Evolutionary conservation across 2,888 invertebrate species (phyloP).

Genomic region (Agonopterix subpropinquella): DNA sequence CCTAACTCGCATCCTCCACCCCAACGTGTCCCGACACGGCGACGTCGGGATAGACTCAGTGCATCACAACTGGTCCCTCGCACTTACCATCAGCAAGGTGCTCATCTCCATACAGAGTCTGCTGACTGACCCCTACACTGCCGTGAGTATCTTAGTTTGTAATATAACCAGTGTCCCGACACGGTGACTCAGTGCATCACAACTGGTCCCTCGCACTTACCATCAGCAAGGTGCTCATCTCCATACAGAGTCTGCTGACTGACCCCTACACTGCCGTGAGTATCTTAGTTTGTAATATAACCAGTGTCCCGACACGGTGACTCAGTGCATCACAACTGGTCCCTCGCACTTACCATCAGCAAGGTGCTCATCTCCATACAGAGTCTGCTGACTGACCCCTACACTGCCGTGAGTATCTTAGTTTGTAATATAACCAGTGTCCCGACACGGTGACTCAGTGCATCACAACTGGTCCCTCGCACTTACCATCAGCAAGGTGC

Average conservation of each 20-base stretch:
- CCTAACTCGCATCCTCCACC: slow-evolving; percentile 94
- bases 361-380: slow-evolving; percentile 92
- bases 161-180: slow-evolving; percentile 87
- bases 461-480: slow-evolving; percentile 98
- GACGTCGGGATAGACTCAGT: slow-evolving; percentile 97
- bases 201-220: slow-evolving; percentile 97
- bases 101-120: slow-evolving; percentile 91
- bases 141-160: slow-evolving; percentile 67
- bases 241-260: slow-evolving; percentile 90
- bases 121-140: slow-evolving; percentile 92
- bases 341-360: slow-evolving; percentile 92
- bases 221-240: slow-evolving; percentile 90
- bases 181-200: slow-evolving; percentile 96
- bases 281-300: slow-evolving; percentile 16
- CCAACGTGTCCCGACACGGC: slow-evolving; percentile 95
- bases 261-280: slow-evolving; percentile 91
- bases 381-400: slow-evolving; percentile 92
- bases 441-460: slow-evolving; percentile 95
- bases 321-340: slow-evolving; percentile 97
- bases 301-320: slow-evolving; percentile 94
- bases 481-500: slow-evolving; percentile 90
- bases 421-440: slow-evolving; percentile 75
- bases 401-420: slow-evolving; percentile 80
- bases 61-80: slow-evolving; percentile 97
- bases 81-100: slow-evolving; percentile 92